Evolutionary conservation across 2,888 invertebrate species (phyloP).

Genomic region (Trisateles emortualis): DNA sequence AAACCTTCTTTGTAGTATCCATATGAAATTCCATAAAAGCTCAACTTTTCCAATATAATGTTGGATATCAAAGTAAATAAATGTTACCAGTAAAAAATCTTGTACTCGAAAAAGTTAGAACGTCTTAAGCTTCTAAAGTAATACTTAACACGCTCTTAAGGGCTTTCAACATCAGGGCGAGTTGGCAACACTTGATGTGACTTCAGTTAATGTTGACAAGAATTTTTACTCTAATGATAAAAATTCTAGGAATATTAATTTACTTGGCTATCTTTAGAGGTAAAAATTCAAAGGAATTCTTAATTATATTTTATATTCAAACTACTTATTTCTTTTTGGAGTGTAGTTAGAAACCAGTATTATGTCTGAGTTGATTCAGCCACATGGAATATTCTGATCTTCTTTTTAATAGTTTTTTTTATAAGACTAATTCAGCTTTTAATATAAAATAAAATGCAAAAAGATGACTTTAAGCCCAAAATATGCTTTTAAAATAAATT

Average conservation of each 20-base stretch:
- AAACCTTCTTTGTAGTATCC: conserved; percentile 19
- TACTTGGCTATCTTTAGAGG: conserved; percentile 3
- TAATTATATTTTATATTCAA: conserved; percentile 12
- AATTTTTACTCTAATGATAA: conserved; percentile 37
- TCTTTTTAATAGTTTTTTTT: too few species aligned
- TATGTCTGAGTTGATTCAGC: too few species aligned
- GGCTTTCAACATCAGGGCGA: conserved; percentile 39
- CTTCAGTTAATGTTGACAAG: conserved; percentile 47
- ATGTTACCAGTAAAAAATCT: conserved; percentile 40
- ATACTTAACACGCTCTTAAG: conserved; percentile 59
- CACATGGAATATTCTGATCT: too few species aligned
- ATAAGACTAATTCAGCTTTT: too few species aligned
- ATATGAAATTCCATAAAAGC: conserved; percentile 27
- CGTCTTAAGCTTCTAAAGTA: conserved; percentile 54
- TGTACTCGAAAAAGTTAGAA: conserved; percentile 51
- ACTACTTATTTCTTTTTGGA: too few species aligned
- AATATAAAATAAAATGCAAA: too few species aligned
- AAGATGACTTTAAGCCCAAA: too few species aligned
- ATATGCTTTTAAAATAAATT: too few species aligned
- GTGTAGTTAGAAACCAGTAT: too few species aligned
- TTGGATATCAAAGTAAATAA: conserved; percentile 46
- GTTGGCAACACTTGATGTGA: conserved; percentile 40
- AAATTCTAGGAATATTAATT: conserved; percentile 28
- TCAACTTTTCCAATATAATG: conserved; percentile 46
- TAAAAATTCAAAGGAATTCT: conserved; percentile 3